These are phyloP conservation scores for Malurus cyaneus DNA, from an alignment of 2,113 vertebrate species.

Conservation along the genomic window DNA sequence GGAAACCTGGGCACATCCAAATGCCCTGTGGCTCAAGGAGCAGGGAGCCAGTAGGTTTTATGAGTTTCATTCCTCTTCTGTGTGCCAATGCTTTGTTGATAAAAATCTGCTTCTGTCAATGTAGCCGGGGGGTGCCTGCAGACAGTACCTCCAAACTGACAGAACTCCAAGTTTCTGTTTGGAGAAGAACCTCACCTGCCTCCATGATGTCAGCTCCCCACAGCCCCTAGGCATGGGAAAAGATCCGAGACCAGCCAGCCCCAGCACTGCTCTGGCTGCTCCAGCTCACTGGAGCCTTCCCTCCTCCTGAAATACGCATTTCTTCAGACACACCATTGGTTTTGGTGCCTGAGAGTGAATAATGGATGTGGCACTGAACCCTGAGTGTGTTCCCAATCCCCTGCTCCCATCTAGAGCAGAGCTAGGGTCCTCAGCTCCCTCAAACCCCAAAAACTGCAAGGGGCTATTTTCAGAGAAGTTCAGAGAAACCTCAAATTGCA, in stretches of 20 bases:
- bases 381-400: background rate
- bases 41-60: background rate
- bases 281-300: background rate
- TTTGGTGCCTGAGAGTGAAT: background rate
- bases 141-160: background rate
- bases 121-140: slow-evolving; percentile 6
- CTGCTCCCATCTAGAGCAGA: background rate
- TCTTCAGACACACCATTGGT: fast-evolving
- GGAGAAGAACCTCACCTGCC: slow-evolving; percentile 29
- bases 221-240: background rate
- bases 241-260: background rate
- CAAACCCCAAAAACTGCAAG: background rate
- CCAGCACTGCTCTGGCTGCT: background rate
- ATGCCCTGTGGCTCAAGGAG: background rate
- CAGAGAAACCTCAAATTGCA: slow-evolving; percentile 26
- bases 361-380: background rate
- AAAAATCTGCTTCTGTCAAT: slow-evolving; percentile 58
- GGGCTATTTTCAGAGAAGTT: slow-evolving; percentile 36
- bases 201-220: background rate
- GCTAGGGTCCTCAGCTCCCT: background rate
- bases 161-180: slow-evolving; percentile 56
- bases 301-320: background rate
- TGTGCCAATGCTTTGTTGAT: slow-evolving; percentile 50
- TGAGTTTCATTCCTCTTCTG: background rate
- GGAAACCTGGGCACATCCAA: background rate